Percentiles rank a stretch among this genome's conserved stretches.
Evolutionary conservation across 2,797 vertebrate genomes (phyloP).

Genomic region (Chaenodraco wilsoni): DNA sequence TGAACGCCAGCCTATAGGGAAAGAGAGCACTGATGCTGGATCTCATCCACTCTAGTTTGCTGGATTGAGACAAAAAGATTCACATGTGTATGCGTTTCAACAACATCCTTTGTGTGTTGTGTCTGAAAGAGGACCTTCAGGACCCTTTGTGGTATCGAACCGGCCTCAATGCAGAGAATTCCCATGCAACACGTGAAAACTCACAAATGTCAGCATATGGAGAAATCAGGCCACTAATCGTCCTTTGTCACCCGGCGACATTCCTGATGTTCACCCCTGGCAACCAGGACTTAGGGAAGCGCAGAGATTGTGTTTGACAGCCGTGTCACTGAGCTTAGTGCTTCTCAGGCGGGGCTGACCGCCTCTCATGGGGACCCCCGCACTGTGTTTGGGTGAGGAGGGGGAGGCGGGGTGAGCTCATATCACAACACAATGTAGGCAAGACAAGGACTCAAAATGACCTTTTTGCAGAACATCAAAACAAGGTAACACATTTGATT

Average conservation of each 20-base stretch:
- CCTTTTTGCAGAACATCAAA: constrained; percentile 60
- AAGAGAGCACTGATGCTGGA: constrained; percentile 3
- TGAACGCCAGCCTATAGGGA: neutral
- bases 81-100: constrained; percentile 51
- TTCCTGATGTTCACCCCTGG: constrained; percentile 87
- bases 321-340: constrained; percentile 87
- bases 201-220: constrained; percentile 80
- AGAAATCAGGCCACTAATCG: constrained; percentile 83
- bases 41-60: constrained; percentile 30
- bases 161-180: constrained; percentile 63
- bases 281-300: constrained; percentile 85
- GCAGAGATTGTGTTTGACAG: constrained; percentile 83
- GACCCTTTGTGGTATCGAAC: constrained; percentile 56
- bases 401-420: constrained; percentile 38
- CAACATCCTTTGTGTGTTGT: constrained; percentile 58
- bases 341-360: constrained; percentile 80
- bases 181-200: constrained; percentile 71
- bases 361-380: constrained; percentile 60
- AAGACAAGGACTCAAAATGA: constrained; percentile 41
- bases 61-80: constrained; percentile 58
- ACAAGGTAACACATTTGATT: constrained; percentile 72
- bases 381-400: constrained; percentile 60
- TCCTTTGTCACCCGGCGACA: constrained; percentile 84
- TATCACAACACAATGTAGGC: constrained; percentile 58
- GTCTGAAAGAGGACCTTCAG: constrained; percentile 60